Evolutionary conservation across 2,888 invertebrate genomes (phyloP), one percentile per base, ranked within the genome.

Genomic region (Tipula helvola): DNA sequence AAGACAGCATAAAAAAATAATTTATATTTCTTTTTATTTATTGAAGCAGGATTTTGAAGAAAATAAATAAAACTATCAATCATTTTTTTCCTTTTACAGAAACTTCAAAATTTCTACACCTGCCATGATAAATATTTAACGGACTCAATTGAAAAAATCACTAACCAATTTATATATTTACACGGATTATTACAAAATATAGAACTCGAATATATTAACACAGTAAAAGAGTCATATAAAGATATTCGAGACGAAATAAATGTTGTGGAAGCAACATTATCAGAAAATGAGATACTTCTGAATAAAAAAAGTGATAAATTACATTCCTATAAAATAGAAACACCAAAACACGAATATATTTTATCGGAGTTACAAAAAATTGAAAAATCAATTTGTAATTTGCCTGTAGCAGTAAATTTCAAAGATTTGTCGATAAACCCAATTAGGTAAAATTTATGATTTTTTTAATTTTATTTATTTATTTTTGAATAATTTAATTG

Each of bases 171-270:
- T 86, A 87, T 89, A 44, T 88, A 89, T 86, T 86, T 91, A 71
- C 91, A 91, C 86, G 90, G 90, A 85, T 88, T 89, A 13, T 88
- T 91, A 42, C 91, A 91, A 88, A 88, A 89, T 83, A 88, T 90
- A 44, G 91, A 91, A 86, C 88, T 89, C 5, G 42, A 85, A 8
- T 42, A 42, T 85, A 42, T 85, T 18, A 42, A 85, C 10, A 18
- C 5, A 85, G 13, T 85, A 18, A 85, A 84, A 39, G 41, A 39
- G 0, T 84, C 86, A 13, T 16, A 52, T 0, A 84, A 42, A 5
- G 18, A 10, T n/a, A 36, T 86, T 42, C 16, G 8, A 18, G 8
- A 85, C 42, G 85, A 36, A 39, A 85, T 85, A 41, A 41, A 85
- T 42, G 16, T 12, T 7, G 10, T 85, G 10, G 42, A 85, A 18